A percentile compares a stretch with the other conserved stretches of the same genome.
phyloP scores from a whole-genome alignment of 92 coral and sea anemone genomes.

The Bergia puertoricense region DNA sequence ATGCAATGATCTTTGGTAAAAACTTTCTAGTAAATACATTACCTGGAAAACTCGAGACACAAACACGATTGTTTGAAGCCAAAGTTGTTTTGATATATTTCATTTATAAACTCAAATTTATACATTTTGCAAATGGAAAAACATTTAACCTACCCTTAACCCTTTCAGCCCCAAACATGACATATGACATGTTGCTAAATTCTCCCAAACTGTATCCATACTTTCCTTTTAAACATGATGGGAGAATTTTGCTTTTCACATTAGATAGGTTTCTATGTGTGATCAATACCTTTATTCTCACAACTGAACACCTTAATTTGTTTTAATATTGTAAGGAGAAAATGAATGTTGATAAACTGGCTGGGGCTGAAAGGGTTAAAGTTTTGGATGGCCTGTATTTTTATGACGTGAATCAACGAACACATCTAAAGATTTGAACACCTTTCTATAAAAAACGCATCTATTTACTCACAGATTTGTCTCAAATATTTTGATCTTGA shows the following conservation, averaged over 20 bases:
- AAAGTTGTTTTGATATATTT: conserved; percentile 6
- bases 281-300: too few relatives aligned
- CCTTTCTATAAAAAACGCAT: conserved; percentile 6
- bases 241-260: too few relatives aligned
- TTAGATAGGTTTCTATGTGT: too few relatives aligned
- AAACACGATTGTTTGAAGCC: conserved; percentile 7
- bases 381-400: neutral
- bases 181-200: too few relatives aligned
- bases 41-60: conserved; percentile 15
- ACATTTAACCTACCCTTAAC: neutral
- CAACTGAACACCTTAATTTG: too few relatives aligned
- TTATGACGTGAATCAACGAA: conserved; percentile 2
- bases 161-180: too few relatives aligned
- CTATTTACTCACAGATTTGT: conserved; percentile 21
- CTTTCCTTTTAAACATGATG: too few relatives aligned
- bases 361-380: too few relatives aligned
- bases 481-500: neutral
- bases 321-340: too few relatives aligned
- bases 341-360: too few relatives aligned
- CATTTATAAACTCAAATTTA: neutral
- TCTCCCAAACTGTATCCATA: too few relatives aligned
- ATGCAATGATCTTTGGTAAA: neutral
- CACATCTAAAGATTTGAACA: conserved; percentile 2
- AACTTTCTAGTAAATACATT: neutral
- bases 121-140: conserved; percentile 6